Base-by-base conservation (phyloP, 2,113 vertebrate genomes). In the Clarias magur region DNA sequence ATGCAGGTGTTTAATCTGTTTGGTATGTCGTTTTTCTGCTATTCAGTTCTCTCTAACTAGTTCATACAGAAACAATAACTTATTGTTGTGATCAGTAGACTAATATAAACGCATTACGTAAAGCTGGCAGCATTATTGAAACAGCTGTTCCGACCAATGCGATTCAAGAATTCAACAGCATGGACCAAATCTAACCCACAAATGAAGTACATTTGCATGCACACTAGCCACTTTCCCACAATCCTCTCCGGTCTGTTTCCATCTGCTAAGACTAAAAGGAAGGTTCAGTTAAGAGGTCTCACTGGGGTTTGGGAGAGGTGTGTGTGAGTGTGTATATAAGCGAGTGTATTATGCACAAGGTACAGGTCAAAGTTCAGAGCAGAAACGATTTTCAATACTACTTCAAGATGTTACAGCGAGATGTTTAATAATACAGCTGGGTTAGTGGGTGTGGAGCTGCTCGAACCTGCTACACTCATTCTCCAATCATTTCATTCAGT, bases 351-450 rank as follows among this genome's bases (percentile, higher is more conserved):
- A 21, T 53, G n/a, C 72, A 78, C 70, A 59, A 85, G 27, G 73
- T 23, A 56, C n/a, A 30, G 73, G 59, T 62, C 62, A 86, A 68
- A 86, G 85, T 86, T 80, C 84, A 85, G 30, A 54, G 54, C 2
- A 65, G 70, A 78, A 85, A 85, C 21, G 19, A 80, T 57, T 80
- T 76, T 86, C 75, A 80, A 38, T 80, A 38, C 21, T 21, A 67
- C 60, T 67, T 85, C 60, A 86, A 80, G 60, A 80, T 80, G 85
- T 80, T 68, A 34, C 21, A 56, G 75, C 62, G n/a, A 88, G 85
- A 83, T 65, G 76, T 86, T 30, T 62, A 88, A 88, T 89, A 92
- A 60, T 78, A 53, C 89, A 87, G 84, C 72, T 65, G 84, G 54
- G 84, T 54, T 65, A 42, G 62, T 30, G n/a, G 1, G 8, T 48